A percentile compares a stretch with the other conserved stretches of the same genome.
Conservation (phyloP, 2,797 vertebrate species). For the Lutjanus campechanus region DNA sequence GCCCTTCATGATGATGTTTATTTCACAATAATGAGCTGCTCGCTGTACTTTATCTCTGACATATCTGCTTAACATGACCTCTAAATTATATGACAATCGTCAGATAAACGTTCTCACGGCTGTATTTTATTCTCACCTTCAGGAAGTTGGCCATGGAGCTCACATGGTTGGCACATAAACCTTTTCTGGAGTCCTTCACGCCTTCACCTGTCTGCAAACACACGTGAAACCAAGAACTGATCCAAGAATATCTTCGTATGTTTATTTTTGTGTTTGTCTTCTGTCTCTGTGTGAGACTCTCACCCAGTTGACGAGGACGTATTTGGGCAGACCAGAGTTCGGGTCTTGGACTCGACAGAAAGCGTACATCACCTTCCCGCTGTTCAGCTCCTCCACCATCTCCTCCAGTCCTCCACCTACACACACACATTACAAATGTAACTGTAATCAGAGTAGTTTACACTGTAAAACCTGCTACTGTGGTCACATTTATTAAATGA, state of each 20-base stretch:
- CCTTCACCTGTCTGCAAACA: constrained; percentile 91
- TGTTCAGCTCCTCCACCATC: constrained; percentile 93
- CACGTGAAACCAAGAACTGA: not conserved
- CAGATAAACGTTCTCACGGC: no score
- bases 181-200: constrained; percentile 91
- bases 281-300: constrained; percentile 27
- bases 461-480: no score
- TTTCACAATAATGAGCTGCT: no score
- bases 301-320: constrained; percentile 95
- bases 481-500: no score
- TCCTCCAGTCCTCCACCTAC: constrained; percentile 93
- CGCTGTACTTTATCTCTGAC: no score
- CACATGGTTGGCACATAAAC: constrained; percentile 91
- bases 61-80: no score
- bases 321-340: constrained; percentile 93
- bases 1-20: no score
- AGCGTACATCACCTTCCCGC: constrained; percentile 96
- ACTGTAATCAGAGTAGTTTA: not conserved
- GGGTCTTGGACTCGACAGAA: constrained; percentile 93
- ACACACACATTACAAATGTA: not conserved
- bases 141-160: constrained; percentile 90
- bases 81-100: no score
- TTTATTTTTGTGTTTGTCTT: not conserved
- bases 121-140: constrained; percentile 76
- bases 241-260: not conserved